phyloP scores from a whole-genome alignment of 2,888 invertebrate species.

The Asteroscopus sphinx region DNA sequence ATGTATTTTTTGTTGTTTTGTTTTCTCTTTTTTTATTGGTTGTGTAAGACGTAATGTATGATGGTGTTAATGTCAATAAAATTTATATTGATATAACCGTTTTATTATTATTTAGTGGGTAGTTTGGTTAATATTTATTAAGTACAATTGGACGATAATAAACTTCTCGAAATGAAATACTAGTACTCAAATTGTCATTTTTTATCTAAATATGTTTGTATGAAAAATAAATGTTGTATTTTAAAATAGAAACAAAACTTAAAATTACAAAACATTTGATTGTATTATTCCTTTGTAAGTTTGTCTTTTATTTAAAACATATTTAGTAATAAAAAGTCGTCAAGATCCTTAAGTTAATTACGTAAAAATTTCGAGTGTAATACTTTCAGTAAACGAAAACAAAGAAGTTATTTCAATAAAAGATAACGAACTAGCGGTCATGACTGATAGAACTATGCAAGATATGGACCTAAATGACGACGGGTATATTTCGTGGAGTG shows the following conservation, averaged over 20 bases:
- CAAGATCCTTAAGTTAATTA: too few species aligned
- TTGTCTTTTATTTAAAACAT: too few species aligned
- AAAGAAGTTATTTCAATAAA: background rate
- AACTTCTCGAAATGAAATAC: too few species aligned
- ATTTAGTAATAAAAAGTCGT: too few species aligned
- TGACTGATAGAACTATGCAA: conserved; percentile 16
- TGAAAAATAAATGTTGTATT: too few species aligned
- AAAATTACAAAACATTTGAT: too few species aligned
- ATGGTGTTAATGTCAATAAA: conserved; percentile 6
- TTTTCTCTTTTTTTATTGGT: conserved; percentile 6
- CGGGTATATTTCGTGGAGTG: conserved; percentile 35
- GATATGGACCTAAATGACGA: conserved; percentile 34
- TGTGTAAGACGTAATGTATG: conserved; percentile 5
- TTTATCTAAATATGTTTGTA: too few species aligned
- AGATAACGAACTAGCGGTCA: conserved; percentile 17
- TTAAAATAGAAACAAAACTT: too few species aligned
- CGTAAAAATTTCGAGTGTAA: too few species aligned
- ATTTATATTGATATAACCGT: conserved; percentile 5
- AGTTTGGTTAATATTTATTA: background rate
- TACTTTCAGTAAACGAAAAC: conserved; percentile 26
- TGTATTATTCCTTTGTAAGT: too few species aligned
- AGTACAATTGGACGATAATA: too few species aligned
- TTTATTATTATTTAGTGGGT: background rate
- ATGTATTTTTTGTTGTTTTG: background rate
- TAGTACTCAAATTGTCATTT: too few species aligned